These are phyloP conservation scores for Eupithecia insigniata DNA, from an alignment of 2,888 invertebrate genomes.

Conservation along the genomic window DNA sequence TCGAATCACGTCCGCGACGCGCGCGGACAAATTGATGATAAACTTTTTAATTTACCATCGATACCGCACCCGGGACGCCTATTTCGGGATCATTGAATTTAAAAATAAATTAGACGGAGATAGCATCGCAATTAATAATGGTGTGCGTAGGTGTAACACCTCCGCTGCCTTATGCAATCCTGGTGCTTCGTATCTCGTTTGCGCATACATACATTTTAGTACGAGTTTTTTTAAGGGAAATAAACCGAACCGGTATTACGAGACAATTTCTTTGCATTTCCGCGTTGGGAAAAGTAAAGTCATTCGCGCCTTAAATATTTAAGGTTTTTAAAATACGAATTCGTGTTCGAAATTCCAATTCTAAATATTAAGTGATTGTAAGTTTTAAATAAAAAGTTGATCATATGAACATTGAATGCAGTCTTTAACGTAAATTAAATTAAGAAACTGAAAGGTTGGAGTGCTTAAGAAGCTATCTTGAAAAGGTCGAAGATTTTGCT, in stretches of 20 bases:
- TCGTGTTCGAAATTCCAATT: constrained; percentile 47
- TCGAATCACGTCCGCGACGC: constrained; percentile 56
- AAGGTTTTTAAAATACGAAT: constrained; percentile 50
- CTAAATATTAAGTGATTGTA: no score
- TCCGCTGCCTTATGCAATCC: constrained; percentile 68
- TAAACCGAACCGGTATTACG: constrained; percentile 74
- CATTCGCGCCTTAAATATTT: constrained; percentile 71
- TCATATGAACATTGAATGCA: constrained; percentile 37
- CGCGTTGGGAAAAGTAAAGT: constrained; percentile 76
- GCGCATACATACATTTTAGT: constrained; percentile 82
- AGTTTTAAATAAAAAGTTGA: no score
- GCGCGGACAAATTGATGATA: constrained; percentile 55
- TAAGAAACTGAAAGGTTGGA: constrained; percentile 32
- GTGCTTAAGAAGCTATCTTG: constrained; percentile 29
- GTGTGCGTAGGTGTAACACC: constrained; percentile 68
- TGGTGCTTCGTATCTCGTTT: constrained; percentile 76
- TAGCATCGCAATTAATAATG: constrained; percentile 66
- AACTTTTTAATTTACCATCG: constrained; percentile 48
- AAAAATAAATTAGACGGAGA: constrained; percentile 67
- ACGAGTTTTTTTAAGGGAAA: constrained; percentile 77
- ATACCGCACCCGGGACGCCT: constrained; percentile 50
- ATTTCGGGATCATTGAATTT: constrained; percentile 51
- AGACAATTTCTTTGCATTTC: constrained; percentile 78
- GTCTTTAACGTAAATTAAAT: constrained; percentile 28
- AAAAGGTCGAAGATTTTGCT: constrained; percentile 31